These are phyloP conservation scores for Clarias magur DNA, from an alignment of 2,113 vertebrate genomes.

Conservation along the genomic window DNA sequence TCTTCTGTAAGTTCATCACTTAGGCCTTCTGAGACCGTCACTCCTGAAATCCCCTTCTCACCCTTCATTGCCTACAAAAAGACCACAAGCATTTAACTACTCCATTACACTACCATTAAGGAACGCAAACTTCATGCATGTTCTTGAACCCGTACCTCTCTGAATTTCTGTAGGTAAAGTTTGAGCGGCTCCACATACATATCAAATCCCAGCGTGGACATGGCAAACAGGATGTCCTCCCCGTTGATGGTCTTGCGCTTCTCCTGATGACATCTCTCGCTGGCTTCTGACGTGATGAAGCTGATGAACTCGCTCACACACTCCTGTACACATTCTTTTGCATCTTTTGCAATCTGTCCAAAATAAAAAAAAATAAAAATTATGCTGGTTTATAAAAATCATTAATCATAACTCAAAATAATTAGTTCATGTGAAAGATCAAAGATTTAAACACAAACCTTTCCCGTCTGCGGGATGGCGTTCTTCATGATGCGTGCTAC, in stretches of 20 bases:
- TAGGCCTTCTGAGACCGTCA: constrained; percentile 81
- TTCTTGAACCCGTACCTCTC: constrained; percentile 79
- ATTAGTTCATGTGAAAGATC: neutral
- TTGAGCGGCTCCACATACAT: constrained; percentile 98
- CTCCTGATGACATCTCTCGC: constrained; percentile 96
- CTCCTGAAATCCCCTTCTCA: constrained; percentile 91
- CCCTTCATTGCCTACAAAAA: constrained; percentile 92
- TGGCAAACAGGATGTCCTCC: constrained; percentile 98
- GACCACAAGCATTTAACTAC: constrained; percentile 12
- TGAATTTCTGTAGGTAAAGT: constrained; percentile 96
- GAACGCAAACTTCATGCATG: no score
- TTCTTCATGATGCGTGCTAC: constrained; percentile 99
- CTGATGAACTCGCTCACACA: constrained; percentile 99
- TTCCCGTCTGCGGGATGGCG: constrained; percentile 94
- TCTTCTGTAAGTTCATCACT: constrained; percentile 95
- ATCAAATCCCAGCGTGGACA: constrained; percentile 98
- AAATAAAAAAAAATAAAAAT: neutral
- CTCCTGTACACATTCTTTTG: constrained; percentile 98
- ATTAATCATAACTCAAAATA: no score
- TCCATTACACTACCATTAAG: neutral
- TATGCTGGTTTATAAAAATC: no score
- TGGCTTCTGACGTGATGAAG: constrained; percentile 98
- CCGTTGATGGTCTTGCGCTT: constrained; percentile 99
- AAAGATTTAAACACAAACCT: constrained; percentile 71
- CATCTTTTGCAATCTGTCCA: constrained; percentile 94